These are phyloP conservation scores for Periophthalmus magnuspinnatus DNA, from an alignment of 2,797 vertebrate species.

Conservation along the genomic window DNA sequence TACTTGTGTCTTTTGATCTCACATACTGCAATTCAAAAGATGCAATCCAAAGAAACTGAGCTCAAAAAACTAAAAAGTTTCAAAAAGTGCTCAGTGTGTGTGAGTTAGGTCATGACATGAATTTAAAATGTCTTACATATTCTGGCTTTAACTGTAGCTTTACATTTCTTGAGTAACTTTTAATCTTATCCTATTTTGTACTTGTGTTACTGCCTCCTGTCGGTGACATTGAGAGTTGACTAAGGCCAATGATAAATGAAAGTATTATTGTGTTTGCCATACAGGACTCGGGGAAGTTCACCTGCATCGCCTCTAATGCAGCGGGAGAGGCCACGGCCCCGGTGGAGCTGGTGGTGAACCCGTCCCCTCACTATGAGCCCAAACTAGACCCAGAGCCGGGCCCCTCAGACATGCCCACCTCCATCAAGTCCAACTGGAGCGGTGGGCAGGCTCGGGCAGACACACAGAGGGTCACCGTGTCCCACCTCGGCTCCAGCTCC, in stretches of 20 bases:
- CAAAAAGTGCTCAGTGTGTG: too few species aligned
- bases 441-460: constrained; percentile 71
- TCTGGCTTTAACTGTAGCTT: too few species aligned
- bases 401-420: constrained; percentile 83
- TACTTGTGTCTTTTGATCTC: too few species aligned
- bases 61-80: too few species aligned
- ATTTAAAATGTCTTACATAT: too few species aligned
- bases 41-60: too few species aligned
- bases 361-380: constrained; percentile 83
- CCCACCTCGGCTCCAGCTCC: constrained; percentile 84
- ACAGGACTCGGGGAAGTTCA: constrained; percentile 87
- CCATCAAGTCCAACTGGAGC: constrained; percentile 80
- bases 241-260: not conserved
- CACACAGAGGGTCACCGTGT: constrained; percentile 81
- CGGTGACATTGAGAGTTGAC: too few species aligned
- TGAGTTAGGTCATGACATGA: too few species aligned
- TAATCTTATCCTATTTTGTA: too few species aligned
- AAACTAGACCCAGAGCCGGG: constrained; percentile 81
- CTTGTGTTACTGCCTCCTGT: too few species aligned
- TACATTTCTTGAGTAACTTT: too few species aligned
- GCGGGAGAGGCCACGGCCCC: constrained; percentile 90
- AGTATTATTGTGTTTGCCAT: not conserved
- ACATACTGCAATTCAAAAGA: too few species aligned
- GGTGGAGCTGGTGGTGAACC: constrained; percentile 84
- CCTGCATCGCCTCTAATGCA: constrained; percentile 91